Conservation (phyloP, 2,888 invertebrate species). For the Phlogophora meticulosa region DNA sequence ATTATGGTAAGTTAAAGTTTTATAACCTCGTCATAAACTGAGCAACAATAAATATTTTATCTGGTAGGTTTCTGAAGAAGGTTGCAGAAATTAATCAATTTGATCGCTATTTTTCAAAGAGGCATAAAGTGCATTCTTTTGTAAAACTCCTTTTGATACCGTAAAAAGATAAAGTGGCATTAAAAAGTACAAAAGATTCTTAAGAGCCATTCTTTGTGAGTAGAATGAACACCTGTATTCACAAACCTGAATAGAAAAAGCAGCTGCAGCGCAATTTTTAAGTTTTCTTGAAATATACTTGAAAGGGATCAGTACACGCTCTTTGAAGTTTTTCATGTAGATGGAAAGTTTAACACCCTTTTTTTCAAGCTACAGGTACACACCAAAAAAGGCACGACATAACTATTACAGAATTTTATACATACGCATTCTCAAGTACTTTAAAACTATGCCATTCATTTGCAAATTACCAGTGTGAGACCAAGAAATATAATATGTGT, state of each 20-base stretch:
- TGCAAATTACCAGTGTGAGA: not conserved
- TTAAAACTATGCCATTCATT: no score
- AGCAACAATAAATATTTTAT: not conserved
- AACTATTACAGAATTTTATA: not conserved
- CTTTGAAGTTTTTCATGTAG: not conserved
- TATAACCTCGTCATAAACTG: not conserved
- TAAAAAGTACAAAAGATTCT: conserved; percentile 37
- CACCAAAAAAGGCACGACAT: not conserved
- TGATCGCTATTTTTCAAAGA: conserved; percentile 10
- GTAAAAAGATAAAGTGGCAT: conserved; percentile 27
- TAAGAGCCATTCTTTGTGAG: conserved; percentile 18
- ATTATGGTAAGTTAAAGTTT: not conserved
- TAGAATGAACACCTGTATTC: conserved; percentile 31
- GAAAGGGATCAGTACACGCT: not conserved
- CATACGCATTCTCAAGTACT: no score
- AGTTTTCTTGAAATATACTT: not conserved
- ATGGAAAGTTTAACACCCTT: not conserved
- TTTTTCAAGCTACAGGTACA: no score
- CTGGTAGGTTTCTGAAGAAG: not conserved
- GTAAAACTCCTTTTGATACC: conserved; percentile 27
- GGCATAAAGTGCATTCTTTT: conserved; percentile 27
- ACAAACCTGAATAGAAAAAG: conserved; percentile 28
- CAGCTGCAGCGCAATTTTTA: not conserved
- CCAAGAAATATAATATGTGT: no score
- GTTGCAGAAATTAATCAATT: not conserved